Conservation (phyloP, 2,113 vertebrate genomes). For the Oryzias woworae region DNA sequence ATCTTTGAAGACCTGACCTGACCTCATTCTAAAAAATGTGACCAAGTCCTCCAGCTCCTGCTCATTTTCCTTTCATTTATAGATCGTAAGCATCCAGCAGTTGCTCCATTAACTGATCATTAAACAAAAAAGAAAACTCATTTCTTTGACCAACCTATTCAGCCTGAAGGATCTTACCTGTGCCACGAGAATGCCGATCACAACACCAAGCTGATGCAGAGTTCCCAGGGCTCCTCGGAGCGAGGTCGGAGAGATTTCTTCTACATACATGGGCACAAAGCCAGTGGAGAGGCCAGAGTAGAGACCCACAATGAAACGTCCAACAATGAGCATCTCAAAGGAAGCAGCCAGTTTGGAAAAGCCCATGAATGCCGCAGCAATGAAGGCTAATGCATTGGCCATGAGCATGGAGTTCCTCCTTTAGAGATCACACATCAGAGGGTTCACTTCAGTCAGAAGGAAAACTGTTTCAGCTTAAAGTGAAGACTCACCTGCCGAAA, state of each 20-base stretch:
- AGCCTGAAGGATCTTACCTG: constrained; percentile 77
- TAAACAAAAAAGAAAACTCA: too few species aligned
- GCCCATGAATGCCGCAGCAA: constrained; percentile 88
- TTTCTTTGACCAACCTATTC: too few species aligned
- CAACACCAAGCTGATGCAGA: constrained; percentile 92
- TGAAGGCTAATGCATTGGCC: constrained; percentile 84
- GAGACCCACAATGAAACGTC: constrained; percentile 89
- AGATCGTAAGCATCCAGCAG: too few species aligned
- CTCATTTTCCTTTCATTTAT: too few species aligned
- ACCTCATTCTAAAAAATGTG: too few species aligned
- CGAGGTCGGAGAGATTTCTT: constrained; percentile 89
- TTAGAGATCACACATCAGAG: constrained; percentile 1
- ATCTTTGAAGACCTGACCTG: too few species aligned
- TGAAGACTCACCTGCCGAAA: constrained; percentile 84
- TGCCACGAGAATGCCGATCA: constrained; percentile 91
- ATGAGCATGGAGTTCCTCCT: constrained; percentile 95
- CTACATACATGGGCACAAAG: constrained; percentile 95
- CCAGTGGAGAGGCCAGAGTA: constrained; percentile 93
- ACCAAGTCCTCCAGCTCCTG: too few species aligned
- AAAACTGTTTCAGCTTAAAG: too few species aligned
- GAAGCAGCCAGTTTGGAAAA: constrained; percentile 91
- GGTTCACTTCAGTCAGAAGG: background rate
- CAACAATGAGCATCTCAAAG: constrained; percentile 93
- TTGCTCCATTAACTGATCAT: too few species aligned
- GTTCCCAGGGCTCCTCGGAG: constrained; percentile 91